Base-by-base conservation (phyloP, 2,888 invertebrate species). In the Eupithecia inturbata region DNA sequence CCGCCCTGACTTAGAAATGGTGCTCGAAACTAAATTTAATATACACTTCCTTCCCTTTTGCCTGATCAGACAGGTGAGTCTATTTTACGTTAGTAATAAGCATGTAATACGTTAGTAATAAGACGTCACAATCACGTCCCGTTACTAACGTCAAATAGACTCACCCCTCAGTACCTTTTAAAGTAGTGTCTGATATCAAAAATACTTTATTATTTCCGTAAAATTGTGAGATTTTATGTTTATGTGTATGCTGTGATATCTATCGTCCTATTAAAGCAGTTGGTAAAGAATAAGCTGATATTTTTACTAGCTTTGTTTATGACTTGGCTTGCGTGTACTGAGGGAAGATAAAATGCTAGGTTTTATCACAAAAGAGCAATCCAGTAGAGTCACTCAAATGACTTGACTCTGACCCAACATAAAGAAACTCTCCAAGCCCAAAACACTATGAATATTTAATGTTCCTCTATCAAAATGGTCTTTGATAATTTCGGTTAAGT, bases 181-280 rank as follows among this genome's bases (percentile, higher is more conserved):
- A 33, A 36, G 9, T 36, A 36, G 0, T 36, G 36, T 36, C 36
- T 36, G 36, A 71, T 53, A 71, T 36, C 84, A 84, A 82, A 82
- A 75, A 82, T 80, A 78, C 81, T 88, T 89, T 89, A 88, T 87
- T 84, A 84, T 88, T 88, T 89, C 87, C 84, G 83, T 83, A 84
- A 88, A 88, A 91, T 89, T 88, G 86, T 87, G 77, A 82, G 84
- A 81, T 83, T 85, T 85, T 81, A 85, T 82, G 82, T 84, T 82
- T 79, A 82, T 81, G 79, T 74, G 77, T 78, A 78, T 77, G 75
- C 76, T 67, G 75, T 81, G 83, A 83, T 80, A 79, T 81, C 83
- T 81, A 81, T 79, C 72, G 79, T 76, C 72, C 76, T 73, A 76
- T 80, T 77, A 79, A 80, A 77, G 66, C 73, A 71, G 77, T 74